Percentiles rank a stretch among this genome's conserved stretches.
Evolutionary conservation across 2,113 vertebrate species (phyloP).

Genomic region (Megaceryle maxima): DNA sequence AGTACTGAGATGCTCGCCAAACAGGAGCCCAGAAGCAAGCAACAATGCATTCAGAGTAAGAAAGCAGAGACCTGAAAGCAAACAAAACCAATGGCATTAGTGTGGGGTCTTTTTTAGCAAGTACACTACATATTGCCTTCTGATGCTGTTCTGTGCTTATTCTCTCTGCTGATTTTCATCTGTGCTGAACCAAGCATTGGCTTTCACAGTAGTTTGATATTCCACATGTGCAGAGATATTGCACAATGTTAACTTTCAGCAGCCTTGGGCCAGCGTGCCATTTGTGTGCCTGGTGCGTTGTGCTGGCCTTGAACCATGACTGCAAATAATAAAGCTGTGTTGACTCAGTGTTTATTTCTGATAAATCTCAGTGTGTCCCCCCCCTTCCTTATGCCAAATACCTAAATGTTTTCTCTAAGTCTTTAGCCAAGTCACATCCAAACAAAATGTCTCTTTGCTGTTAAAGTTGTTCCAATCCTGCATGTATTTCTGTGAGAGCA

Average conservation of each 20-base stretch:
- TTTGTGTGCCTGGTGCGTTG: background rate
- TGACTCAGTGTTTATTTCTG: slow-evolving; percentile 37
- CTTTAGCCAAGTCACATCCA: background rate
- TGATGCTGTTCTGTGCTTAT: background rate
- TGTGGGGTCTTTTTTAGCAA: fast-evolving
- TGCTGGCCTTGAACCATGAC: slow-evolving; percentile 17
- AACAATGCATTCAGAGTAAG: background rate
- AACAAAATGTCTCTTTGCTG: background rate
- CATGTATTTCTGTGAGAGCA: background rate
- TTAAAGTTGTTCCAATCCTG: background rate
- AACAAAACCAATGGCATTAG: background rate
- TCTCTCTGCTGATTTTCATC: background rate
- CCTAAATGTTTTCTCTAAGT: background rate
- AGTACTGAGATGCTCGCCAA: background rate
- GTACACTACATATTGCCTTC: background rate
- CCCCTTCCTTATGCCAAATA: background rate
- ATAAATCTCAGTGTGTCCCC: background rate
- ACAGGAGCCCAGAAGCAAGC: background rate
- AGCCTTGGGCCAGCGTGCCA: slow-evolving; percentile 22
- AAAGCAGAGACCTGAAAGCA: background rate
- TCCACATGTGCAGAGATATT: slow-evolving; percentile 50
- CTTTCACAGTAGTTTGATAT: background rate
- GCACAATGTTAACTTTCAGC: slow-evolving; percentile 48
- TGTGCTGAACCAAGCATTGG: background rate
- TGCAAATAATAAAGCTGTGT: slow-evolving; percentile 46